Evolutionary conservation across 2,888 invertebrate species (phyloP).

Genomic region (Ophion costatus): DNA sequence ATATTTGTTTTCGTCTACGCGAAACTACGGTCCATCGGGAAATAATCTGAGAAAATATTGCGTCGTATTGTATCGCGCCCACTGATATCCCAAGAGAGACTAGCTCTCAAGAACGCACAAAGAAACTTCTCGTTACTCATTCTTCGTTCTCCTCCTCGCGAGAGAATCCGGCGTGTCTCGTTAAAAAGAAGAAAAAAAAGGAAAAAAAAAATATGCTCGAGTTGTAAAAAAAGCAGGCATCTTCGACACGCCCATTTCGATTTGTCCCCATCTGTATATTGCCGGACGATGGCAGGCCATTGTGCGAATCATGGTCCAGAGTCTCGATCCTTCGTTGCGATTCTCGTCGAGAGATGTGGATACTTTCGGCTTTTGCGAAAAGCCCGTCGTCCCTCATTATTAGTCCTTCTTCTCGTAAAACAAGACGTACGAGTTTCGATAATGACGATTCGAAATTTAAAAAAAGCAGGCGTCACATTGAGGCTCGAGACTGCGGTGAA

Average conservation of each 20-base stretch:
- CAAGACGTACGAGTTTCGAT: slow-evolving; percentile 10
- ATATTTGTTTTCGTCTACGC: background rate
- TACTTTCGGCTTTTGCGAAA: slow-evolving; percentile 11
- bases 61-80: slow-evolving; percentile 26
- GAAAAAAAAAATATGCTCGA: slow-evolving; percentile 19
- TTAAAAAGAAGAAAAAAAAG: slow-evolving; percentile 1
- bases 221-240: slow-evolving; percentile 9
- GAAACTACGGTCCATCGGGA: slow-evolving; percentile 2
- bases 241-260: background rate
- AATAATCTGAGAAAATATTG: slow-evolving; percentile 50
- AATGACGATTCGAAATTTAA: background rate
- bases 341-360: slow-evolving; percentile 36
- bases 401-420: background rate
- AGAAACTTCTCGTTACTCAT: slow-evolving; percentile 5
- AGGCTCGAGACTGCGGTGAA: slow-evolving; percentile 7
- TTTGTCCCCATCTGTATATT: slow-evolving; percentile 5
- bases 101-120: slow-evolving; percentile 34
- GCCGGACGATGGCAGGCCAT: slow-evolving; percentile 35
- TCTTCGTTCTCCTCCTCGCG: background rate
- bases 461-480: slow-evolving; percentile 1
- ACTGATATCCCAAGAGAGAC: slow-evolving; percentile 10
- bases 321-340: slow-evolving; percentile 13
- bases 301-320: slow-evolving; percentile 56
- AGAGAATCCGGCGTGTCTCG: slow-evolving; percentile 15
- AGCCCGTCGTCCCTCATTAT: background rate